A percentile compares a stretch with the other conserved stretches of the same genome.
phyloP scores from a whole-genome alignment of 2,113 vertebrate species.

The Taurulus bubalis region DNA sequence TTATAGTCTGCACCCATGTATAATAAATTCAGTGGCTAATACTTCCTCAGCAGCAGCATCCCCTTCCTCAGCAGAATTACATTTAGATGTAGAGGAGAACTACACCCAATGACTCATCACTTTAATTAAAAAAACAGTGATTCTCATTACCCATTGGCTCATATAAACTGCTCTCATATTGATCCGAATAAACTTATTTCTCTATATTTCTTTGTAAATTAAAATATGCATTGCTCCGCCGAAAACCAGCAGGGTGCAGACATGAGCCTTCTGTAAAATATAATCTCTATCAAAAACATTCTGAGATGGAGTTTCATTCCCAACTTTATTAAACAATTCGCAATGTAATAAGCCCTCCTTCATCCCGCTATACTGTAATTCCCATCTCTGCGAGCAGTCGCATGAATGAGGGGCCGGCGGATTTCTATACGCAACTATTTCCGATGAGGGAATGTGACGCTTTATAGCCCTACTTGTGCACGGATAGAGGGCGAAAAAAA shows the following conservation, averaged over 20 bases:
- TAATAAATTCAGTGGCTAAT: constrained; percentile 56
- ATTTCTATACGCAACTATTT: constrained; percentile 17
- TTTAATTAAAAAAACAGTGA: constrained; percentile 18
- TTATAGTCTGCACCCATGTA: constrained; percentile 61
- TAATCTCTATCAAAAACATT: constrained; percentile 54
- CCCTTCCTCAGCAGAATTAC: background rate
- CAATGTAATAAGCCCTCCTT: background rate
- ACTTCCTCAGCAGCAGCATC: constrained; percentile 24
- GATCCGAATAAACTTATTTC: background rate
- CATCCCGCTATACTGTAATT: background rate
- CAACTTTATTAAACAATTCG: constrained; percentile 52
- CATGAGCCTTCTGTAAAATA: constrained; percentile 86
- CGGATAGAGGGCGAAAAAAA: constrained; percentile 33
- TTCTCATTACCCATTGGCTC: constrained; percentile 14
- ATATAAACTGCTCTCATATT: background rate
- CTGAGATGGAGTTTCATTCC: constrained; percentile 40
- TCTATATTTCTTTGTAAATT: background rate
- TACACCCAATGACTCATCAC: background rate
- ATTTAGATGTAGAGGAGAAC: background rate
- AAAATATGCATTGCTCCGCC: constrained; percentile 45
- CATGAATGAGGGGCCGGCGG: constrained; percentile 1
- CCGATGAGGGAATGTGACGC: constrained; percentile 66
- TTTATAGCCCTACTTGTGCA: constrained; percentile 59
- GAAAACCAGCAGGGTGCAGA: constrained; percentile 94
- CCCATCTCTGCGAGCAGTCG: background rate